A percentile compares a stretch with the other conserved stretches of the same genome.
phyloP scores from a whole-genome alignment of 2,888 invertebrate genomes.

The Crioceris asparagi region DNA sequence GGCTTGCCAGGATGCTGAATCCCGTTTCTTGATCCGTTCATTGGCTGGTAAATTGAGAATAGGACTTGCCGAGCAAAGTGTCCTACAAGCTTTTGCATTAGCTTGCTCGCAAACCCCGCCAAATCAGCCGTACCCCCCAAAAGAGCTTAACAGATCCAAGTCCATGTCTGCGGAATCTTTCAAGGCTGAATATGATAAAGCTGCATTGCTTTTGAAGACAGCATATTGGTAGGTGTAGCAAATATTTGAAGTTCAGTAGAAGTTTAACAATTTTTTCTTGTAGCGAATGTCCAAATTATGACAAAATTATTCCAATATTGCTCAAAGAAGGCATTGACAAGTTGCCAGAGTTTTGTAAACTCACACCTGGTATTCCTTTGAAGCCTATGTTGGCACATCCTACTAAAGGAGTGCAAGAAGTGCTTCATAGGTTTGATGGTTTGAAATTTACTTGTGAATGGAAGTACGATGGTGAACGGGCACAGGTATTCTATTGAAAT shows the following conservation, averaged over 20 bases:
- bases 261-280: constrained; percentile 12
- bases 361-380: constrained; percentile 86
- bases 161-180: constrained; percentile 54
- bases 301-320: constrained; percentile 67
- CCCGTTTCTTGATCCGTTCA: constrained; percentile 80
- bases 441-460: constrained; percentile 94
- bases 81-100: constrained; percentile 80
- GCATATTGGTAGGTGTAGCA: constrained; percentile 71
- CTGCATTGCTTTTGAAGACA: constrained; percentile 72
- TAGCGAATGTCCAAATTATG: constrained; percentile 93
- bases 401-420: constrained; percentile 85
- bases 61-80: constrained; percentile 93
- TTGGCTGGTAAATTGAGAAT: constrained; percentile 90
- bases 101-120: constrained; percentile 77
- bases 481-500: constrained; percentile 54
- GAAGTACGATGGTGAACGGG: constrained; percentile 99
- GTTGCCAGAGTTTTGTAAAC: constrained; percentile 69
- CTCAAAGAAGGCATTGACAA: constrained; percentile 63
- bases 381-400: constrained; percentile 99
- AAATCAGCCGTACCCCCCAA: constrained; percentile 50
- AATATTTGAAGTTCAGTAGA: too few relatives aligned
- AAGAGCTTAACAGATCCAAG: constrained; percentile 52
- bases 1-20: constrained; percentile 79
- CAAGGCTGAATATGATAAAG: constrained; percentile 65
- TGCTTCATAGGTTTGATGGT: constrained; percentile 60